Base-by-base conservation (phyloP, 2,113 vertebrate genomes). In the Theristicus caerulescens region DNA sequence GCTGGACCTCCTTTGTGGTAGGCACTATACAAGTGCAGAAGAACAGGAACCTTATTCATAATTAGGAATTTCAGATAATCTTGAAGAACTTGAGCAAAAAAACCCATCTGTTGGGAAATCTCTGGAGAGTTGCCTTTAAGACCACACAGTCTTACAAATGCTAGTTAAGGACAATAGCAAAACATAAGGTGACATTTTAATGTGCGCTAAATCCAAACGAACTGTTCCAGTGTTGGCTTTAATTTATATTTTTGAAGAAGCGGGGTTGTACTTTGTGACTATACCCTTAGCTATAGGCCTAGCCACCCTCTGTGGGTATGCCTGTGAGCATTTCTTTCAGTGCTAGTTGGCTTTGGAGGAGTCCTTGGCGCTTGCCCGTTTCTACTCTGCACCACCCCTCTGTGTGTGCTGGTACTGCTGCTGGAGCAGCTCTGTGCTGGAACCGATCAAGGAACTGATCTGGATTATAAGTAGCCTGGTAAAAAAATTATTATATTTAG, bases 91-190 rank as follows among this genome's bases (percentile, higher is more conserved):
- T 2, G 2, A 87, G n/a, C 14, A 27, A 67, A 74, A 90, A 67
- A 54, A 25, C 42, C 0, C 0, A 21, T 78, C 54, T 81, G 8
- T 40, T 89, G 46, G 49, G 57, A 79, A 52, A 42, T 54, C 64
- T 76, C 29, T 42, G 27, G 61, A 87, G 62, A 49, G 25, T 32
- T 87, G 38, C 57, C 47, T 92, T 86, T 64, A 74, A 79, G 52
- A 69, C 18, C 9, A 13, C 1, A 1, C 3, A 2, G 62, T 61
- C 65, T 96, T 42, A 49, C 8, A 58, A 74, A 61, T 0, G 0
- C 55, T 40, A 11, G 36, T 61, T 36, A 27, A 31, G 15, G 52
- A 22, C 36, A 72, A 11, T 7, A 85, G 47, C 44, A 73, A 74
- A 70, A 51, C 40, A 21, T 49, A 49, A 72, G 47, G 70, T 76